Base-by-base conservation (phyloP, 2,113 vertebrate species). In the Urocolius indicus region DNA sequence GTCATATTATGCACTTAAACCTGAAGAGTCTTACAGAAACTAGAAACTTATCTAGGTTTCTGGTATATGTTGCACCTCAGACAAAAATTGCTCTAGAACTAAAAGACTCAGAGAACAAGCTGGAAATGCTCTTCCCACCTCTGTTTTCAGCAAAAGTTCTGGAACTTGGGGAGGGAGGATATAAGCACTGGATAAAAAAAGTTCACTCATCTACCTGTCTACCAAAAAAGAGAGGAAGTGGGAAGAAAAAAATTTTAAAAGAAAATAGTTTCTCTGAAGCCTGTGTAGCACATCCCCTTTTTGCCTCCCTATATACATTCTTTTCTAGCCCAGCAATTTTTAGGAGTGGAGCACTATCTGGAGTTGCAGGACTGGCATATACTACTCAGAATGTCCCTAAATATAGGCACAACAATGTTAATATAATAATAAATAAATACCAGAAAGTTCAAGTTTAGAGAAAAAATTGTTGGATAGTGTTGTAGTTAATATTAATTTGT, bases 21-120 rank as follows among this genome's bases (percentile, higher is more conserved):
- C 5, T 26, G 41, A 69, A 87, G 58, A 88, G 34, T 76, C 67
- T 72, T 90, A 88, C 46, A 89, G 86, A 93, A 95, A 93, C 90
- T 52, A 77, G 68, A 69, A 88, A 69, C 78, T 94, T 94, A 94
- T 80, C 55, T 95, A 63, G 93, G 93, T 95, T 94, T 95, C 82
- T 92, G 73, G 52, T 69, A 5, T 78, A 81, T 48, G 65, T 57
- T 87, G 61, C 41, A 58, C 13, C 57, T 71, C 55, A 88, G 52
- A 90, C 36, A 84, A 88, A 93, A 84, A 11, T 24, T 83, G 41
- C 75, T 91, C 85, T 91, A 90, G 78, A 94, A 90, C 27, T 51
- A 23, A 65, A 65, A 90, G 67, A 90, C 30, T 30, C 46, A 83
- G 58, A 85, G 55, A 54, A 79, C 58, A 79, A 73, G 54, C 46